These are phyloP conservation scores for Drosophila baimaii DNA, from an alignment of 1,140 invertebrate genomes.

Conservation along the genomic window DNA sequence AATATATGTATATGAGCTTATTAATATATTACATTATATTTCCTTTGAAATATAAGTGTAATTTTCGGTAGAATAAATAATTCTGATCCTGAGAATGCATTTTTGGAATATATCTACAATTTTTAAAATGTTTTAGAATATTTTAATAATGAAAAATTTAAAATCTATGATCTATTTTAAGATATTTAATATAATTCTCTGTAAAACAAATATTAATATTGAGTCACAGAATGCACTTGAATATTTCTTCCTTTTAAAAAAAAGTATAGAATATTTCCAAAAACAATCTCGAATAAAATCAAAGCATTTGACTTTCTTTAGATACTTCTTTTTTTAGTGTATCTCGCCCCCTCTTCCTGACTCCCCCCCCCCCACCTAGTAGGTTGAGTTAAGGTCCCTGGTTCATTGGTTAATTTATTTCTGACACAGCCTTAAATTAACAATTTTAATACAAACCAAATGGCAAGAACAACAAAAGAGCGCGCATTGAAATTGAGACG, in stretches of 20 bases:
- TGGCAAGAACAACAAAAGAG: conserved; percentile 56
- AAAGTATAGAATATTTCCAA: background rate
- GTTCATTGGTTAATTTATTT: conserved; percentile 80
- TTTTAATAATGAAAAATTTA: no score
- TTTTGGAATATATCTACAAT: background rate
- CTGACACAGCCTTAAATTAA: conserved; percentile 76
- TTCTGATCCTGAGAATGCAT: background rate
- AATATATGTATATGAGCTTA: no score
- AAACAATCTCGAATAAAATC: fast-evolving
- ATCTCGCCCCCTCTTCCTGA: background rate
- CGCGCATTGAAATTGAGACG: conserved; percentile 76
- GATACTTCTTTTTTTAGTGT: background rate
- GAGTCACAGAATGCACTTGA: no score
- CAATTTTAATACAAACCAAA: conserved; percentile 72
- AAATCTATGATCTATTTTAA: no score
- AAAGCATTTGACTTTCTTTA: background rate
- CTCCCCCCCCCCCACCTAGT: background rate
- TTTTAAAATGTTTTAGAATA: background rate
- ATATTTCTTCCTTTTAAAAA: background rate
- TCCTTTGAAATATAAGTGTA: no score
- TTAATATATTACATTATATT: no score
- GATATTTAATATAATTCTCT: no score
- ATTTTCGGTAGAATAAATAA: background rate
- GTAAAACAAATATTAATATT: no score
- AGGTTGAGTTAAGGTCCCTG: conserved; percentile 31